Evolutionary conservation across 2,797 vertebrate species (phyloP), one percentile per base, ranked within the genome.

Genomic region (Brachyrhaphis roseni): DNA sequence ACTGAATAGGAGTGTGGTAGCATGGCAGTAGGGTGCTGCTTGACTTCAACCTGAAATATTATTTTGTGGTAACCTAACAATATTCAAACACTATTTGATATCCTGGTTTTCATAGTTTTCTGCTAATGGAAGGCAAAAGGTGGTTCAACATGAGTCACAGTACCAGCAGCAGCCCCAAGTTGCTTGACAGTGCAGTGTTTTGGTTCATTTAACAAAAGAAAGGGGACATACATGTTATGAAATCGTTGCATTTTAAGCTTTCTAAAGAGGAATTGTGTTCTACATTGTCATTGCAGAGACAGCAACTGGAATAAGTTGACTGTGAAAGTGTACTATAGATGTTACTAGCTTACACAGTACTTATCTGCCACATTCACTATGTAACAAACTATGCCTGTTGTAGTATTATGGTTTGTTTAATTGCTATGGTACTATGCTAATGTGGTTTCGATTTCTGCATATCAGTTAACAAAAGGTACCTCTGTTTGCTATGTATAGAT

Each of bases 291-390:
- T 68, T 76, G 76, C 78, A 88, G 83, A 85, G 87, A 87, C 70
- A 84, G 87, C 81, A 87, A 93, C 91, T 91, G 92, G 93, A 94
- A 88, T 49, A 85, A 80, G 85, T 82, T 81, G 64, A 90, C 87
- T 92, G 90, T 90, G 90, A 92, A 92, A 79, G 75, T 78, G 75
- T 81, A 72, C 81, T 51, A 77, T 83, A 86, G 85, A 82, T 90
- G 83, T 80, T 82, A 84, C 87, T 83, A 88, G 74, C 36, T 82
- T 75, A 81, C 49, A 73, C 81, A 82, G 53, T 85, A 79, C 16
- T 82, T 82, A 77, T 78, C 57, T 88, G 75, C 82, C 81, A 86
- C 78, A 51, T 77, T 75, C 49, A 70, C 34, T 16, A n/a, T 82
- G 75, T 81, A 82, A 75, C 39, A 72, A 70, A 36, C 57, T 83